A percentile compares a stretch with the other conserved stretches of the same genome.
Evolutionary conservation across 2,797 vertebrate species (phyloP).

Genomic region (Falco columbarius): DNA sequence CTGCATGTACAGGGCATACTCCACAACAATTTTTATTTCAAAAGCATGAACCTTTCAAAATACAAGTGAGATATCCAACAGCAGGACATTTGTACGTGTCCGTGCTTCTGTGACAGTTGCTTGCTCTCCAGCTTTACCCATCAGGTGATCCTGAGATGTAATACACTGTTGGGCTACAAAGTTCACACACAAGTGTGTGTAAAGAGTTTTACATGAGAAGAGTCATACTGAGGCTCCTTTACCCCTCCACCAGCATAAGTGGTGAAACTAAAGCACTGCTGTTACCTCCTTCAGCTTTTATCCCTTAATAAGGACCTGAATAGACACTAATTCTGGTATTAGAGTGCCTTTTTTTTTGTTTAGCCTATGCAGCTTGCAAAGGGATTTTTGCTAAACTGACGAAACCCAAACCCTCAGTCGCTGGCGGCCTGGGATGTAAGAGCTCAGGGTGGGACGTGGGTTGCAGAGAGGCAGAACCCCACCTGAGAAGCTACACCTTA

Average conservation of each 20-base stretch:
- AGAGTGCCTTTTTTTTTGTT: not conserved
- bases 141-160: not conserved
- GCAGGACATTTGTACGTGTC: not conserved
- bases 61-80: not conserved
- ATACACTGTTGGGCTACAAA: not conserved
- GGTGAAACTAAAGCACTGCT: not conserved
- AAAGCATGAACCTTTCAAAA: not conserved
- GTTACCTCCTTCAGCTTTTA: not conserved
- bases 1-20: not conserved
- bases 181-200: not conserved
- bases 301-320: not conserved
- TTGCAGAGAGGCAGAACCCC: not conserved
- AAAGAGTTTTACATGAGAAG: not conserved
- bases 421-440: not conserved
- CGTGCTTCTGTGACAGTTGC: not conserved
- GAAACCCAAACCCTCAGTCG: not conserved
- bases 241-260: rapidly evolving
- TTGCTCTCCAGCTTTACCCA: not conserved
- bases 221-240: not conserved
- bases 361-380: not conserved
- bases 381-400: not conserved
- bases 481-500: not conserved
- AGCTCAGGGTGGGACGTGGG: not conserved
- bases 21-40: not conserved
- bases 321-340: not conserved